Base-by-base conservation (phyloP, 2,888 invertebrate genomes). In the Malacosoma neustria region DNA sequence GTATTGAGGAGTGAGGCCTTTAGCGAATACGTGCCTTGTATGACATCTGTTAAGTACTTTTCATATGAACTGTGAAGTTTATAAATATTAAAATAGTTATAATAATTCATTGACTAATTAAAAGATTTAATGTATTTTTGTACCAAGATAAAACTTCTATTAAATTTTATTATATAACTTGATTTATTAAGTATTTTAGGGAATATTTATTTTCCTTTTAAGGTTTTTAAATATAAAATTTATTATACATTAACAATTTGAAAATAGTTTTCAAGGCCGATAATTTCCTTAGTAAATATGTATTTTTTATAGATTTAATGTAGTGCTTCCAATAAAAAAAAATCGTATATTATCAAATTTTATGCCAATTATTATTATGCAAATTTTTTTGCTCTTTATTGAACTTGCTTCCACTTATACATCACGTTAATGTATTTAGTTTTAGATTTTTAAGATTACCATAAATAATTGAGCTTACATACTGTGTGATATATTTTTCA, bases 281-380 rank as follows among this genome's bases (percentile, higher is more conserved):
- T 38, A 32, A 32, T 38, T 34, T 38, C 34, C 14, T 22, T 33
- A 22, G 29, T 12, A 33, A 33, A 13, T 15, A 35, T 36, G 32
- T 29, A 39, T 13, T 32, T 32, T 32, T 9, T 11, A 31, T 5
- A 32, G 32, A 13, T 33, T 12, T 33, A 33, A 32, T 46, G 49
- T 65, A 72, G 74, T 61, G 74, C 77, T 77, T 77, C 75, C 74
- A 70, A 58, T 57, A 57, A 22, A 22, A n/a, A n/a, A 50, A 13
- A 40, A 9, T 15, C 35, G n/a, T 47, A 42, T 41, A 42, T 34
- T 4, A 39, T 29, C 42, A 50, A 52, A 48, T 22, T 22, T 22
- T 7, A 22, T 22, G 22, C 22, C 6, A 7, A 7, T 22, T 22
- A 5, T 7, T 9, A 22, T 7, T 22, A 22, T 22, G 22, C 22